Evolutionary conservation across 2,888 invertebrate species (phyloP).

Genomic region (Tenthredo amoena): DNA sequence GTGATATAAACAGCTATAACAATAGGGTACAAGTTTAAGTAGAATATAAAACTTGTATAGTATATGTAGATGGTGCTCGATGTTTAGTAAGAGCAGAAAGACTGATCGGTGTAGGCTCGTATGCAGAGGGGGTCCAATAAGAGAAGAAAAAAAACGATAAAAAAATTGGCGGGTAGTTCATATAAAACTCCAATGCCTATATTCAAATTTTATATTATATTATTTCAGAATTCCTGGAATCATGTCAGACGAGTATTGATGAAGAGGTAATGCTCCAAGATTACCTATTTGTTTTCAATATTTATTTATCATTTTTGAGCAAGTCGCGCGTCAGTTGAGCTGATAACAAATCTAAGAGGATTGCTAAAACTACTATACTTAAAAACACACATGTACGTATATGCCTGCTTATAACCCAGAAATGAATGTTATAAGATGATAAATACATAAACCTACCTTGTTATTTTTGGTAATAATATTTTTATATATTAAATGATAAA

Average conservation of each 20-base stretch:
- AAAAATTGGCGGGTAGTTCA: not conserved
- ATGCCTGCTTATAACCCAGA: not conserved
- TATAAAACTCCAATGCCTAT: not conserved
- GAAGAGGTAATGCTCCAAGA: not conserved
- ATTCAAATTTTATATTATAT: not conserved
- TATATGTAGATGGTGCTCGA: not conserved
- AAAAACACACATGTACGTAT: not conserved
- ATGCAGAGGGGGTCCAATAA: not conserved
- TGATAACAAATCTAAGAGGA: not conserved
- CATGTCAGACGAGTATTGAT: not conserved
- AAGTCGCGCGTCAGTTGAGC: not conserved
- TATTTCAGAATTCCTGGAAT: not conserved
- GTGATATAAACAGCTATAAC: not conserved
- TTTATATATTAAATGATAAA: constrained; percentile 8
- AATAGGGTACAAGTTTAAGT: not conserved
- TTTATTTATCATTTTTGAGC: not conserved
- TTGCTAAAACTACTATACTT: not conserved
- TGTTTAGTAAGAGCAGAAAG: constrained; percentile 15
- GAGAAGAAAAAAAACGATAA: not conserved
- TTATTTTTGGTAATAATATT: constrained; percentile 27
- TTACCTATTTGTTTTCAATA: not conserved
- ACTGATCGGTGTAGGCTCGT: constrained; percentile 25
- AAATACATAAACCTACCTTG: not conserved
- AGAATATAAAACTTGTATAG: not conserved
- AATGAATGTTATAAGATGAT: not conserved